A percentile compares a stretch with the other conserved stretches of the same genome.
Conservation (phyloP, 2,888 invertebrate species). For the Ichneumoninae sp. region DNA sequence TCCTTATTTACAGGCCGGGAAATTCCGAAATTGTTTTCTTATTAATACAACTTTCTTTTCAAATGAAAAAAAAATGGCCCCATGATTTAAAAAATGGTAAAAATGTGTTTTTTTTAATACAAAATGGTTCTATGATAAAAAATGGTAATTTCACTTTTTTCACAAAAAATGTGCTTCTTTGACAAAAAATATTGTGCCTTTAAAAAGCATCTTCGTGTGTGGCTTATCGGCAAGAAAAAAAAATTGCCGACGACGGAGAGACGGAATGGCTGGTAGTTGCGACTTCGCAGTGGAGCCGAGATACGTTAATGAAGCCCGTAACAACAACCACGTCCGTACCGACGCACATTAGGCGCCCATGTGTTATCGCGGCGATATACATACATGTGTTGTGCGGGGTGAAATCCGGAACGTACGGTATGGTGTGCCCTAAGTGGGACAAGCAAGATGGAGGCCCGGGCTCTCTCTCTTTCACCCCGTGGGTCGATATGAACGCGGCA, state of each 20-base stretch:
- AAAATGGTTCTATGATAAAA: too few relatives aligned
- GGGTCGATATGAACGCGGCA: constrained; percentile 83
- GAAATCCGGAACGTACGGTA: constrained; percentile 48
- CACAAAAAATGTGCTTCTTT: too few relatives aligned
- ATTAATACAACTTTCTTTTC: too few relatives aligned
- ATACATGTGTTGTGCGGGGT: neutral
- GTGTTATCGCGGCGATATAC: constrained; percentile 16
- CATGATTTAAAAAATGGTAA: too few relatives aligned
- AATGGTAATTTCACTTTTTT: too few relatives aligned
- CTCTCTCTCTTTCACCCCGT: constrained; percentile 47
- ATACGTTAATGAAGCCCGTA: constrained; percentile 15
- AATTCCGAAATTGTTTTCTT: too few relatives aligned
- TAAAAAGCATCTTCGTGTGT: neutral
- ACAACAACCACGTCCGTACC: constrained; percentile 14
- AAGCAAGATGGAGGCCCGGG: constrained; percentile 80
- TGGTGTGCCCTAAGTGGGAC: constrained; percentile 76
- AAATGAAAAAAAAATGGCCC: too few relatives aligned
- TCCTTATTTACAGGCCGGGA: too few relatives aligned
- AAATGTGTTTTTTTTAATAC: too few relatives aligned
- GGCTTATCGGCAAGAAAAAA: constrained; percentile 2
- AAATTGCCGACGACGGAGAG: constrained; percentile 6
- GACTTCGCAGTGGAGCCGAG: neutral
- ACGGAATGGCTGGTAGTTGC: constrained; percentile 23
- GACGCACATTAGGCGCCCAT: neutral
- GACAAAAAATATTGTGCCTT: too few relatives aligned